Evolutionary conservation across 2,113 vertebrate genomes (phyloP), one percentile per base, ranked within the genome.

Genomic region (Bos javanicus): DNA sequence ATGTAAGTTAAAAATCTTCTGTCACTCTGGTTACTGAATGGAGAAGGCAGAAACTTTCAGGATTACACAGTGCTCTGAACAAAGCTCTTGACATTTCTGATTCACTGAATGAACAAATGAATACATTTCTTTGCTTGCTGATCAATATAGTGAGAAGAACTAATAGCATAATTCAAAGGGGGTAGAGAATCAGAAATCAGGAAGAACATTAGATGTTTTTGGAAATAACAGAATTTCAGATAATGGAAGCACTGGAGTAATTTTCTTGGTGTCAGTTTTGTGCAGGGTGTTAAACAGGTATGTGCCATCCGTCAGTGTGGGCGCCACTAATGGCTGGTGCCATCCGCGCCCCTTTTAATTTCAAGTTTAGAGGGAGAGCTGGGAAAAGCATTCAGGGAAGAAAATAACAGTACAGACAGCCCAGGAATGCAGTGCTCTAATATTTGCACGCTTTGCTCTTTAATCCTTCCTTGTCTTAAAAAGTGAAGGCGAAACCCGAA

Each of bases 41-140:
- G 59, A 85, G 50, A 97, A 87, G 17, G 43, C 43, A 93, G 57
- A 94, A 50, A 87, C 1, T 88, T 50, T 62, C 39, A 13, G 33
- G 12, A 33, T 82, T 36, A 94, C 48, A n/a, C 39, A 64, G 57
- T 80, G 39, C 17, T 54, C 39, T 76, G 26, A 64, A 48, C 30
- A 64, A 87, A 89, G 16, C 33, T 95, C 26, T 87, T 59, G 94
- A 90, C 17, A 43, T 90, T 96, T 90, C 28, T 33, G 91, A 57
- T 54, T 95, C 67, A 96, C 15, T 95, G 64, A 88, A 48, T 90
- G 71, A 84, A 60, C 82, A 91, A 89, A 46, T 76, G 23, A 90
- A 90, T 60, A 8, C 7, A 60, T 92, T 74, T 76, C 36, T 90
- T 95, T 93, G 48, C 19, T 64, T 94, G 52, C 30, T 93, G 54